Evolutionary conservation across 1,140 invertebrate genomes (phyloP).

Genomic region (Eriocheir sinensis): DNA sequence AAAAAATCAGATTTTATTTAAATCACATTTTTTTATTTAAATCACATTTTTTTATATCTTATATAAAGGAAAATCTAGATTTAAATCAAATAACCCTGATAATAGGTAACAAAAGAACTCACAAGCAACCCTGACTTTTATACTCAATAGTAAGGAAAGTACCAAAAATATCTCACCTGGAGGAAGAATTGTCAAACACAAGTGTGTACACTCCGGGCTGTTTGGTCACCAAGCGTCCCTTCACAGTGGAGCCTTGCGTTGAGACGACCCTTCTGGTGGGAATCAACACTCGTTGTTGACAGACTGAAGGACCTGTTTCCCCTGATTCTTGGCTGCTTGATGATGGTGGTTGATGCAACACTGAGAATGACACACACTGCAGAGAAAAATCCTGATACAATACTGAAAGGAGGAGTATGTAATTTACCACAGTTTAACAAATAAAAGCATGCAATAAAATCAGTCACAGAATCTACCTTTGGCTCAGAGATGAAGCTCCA

Average conservation of each 20-base stretch:
- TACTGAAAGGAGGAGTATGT: background rate
- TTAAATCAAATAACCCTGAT: background rate
- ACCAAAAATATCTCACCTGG: constrained; percentile 44
- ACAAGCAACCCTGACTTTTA: background rate
- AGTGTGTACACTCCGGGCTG: constrained; percentile 68
- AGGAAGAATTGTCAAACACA: constrained; percentile 67
- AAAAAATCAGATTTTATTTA: too few relatives aligned
- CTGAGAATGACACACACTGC: constrained; percentile 67
- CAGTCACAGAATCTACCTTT: constrained; percentile 37
- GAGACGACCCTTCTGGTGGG: constrained; percentile 66
- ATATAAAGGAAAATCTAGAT: background rate
- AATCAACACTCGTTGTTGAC: constrained; percentile 63
- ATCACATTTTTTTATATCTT: background rate
- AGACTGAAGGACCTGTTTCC: background rate
- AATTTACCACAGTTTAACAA: background rate
- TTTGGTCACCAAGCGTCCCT: constrained; percentile 58
- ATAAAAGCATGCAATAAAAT: background rate
- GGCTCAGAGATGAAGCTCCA: constrained; percentile 69
- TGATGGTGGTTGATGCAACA: constrained; percentile 56
- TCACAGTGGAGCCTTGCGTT: constrained; percentile 62
- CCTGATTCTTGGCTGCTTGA: background rate
- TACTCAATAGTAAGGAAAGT: background rate
- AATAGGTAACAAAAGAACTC: background rate
- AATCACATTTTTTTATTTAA: background rate
- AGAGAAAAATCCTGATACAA: background rate